Percentiles rank a stretch among this genome's conserved stretches.
Conservation (phyloP, 2,797 vertebrate genomes). For the Chaunax sp. region DNA sequence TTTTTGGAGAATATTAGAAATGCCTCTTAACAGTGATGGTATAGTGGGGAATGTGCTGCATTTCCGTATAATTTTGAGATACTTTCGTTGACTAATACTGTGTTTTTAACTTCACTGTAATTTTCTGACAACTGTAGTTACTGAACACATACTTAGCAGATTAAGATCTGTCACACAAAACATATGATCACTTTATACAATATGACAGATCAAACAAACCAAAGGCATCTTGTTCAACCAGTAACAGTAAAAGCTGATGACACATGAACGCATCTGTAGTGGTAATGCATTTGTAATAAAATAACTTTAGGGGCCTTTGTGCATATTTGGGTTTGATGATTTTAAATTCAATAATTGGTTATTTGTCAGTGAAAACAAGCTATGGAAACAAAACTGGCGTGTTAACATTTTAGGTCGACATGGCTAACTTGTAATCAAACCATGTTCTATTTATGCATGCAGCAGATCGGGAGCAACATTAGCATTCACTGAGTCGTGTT, state of each 20-base stretch:
- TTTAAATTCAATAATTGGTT: neutral
- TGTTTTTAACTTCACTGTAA: neutral
- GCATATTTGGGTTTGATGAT: no score
- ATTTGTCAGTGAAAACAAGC: neutral
- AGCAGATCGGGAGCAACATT: neutral
- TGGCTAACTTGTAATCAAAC: neutral
- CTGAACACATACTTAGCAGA: neutral
- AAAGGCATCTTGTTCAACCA: no score
- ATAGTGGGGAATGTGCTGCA: no score
- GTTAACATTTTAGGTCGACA: neutral
- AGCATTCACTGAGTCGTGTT: neutral
- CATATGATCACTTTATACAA: neutral
- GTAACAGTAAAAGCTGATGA: no score
- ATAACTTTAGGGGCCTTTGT: no score
- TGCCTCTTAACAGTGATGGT: neutral
- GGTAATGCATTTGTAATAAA: no score
- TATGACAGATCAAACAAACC: no score
- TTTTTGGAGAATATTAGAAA: no score
- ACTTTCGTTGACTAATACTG: neutral
- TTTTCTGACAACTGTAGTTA: neutral
- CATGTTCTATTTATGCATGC: neutral
- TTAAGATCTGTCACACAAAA: neutral
- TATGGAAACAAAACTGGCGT: neutral
- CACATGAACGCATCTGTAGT: no score
- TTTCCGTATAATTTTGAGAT: neutral